phyloP scores from a whole-genome alignment of 2,888 invertebrate genomes.

The Orthosia cruda region DNA sequence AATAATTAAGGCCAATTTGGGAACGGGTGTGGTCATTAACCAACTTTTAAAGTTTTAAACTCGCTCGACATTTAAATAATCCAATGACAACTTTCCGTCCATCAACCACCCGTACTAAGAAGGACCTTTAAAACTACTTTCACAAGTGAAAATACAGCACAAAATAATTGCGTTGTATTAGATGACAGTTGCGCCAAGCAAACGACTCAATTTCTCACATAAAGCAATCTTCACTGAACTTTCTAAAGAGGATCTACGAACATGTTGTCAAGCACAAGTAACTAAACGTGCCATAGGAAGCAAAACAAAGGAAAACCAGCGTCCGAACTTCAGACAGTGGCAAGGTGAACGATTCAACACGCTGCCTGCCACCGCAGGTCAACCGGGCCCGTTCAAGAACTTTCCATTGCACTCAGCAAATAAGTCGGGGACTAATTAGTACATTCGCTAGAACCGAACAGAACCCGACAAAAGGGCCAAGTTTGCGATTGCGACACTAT shows the following conservation, averaged over 20 bases:
- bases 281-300: constrained; percentile 49
- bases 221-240: constrained; percentile 41
- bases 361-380: constrained; percentile 74
- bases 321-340: constrained; percentile 69
- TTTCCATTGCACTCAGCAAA: constrained; percentile 86
- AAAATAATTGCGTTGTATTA: constrained; percentile 38
- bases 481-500: constrained; percentile 84
- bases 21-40: constrained; percentile 29
- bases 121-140: constrained; percentile 1
- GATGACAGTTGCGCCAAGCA: constrained; percentile 14
- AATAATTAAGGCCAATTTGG: constrained; percentile 40
- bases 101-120: background rate
- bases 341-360: constrained; percentile 78
- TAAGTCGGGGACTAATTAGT: constrained; percentile 86
- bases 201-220: constrained; percentile 37
- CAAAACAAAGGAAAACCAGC: constrained; percentile 72
- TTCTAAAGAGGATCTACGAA: constrained; percentile 54
- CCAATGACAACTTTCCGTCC: constrained; percentile 21
- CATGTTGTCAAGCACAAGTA: constrained; percentile 44
- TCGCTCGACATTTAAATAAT: constrained; percentile 43
- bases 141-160: background rate
- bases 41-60: constrained; percentile 23
- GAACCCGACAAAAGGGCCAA: constrained; percentile 81
- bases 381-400: constrained; percentile 78
- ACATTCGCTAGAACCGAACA: constrained; percentile 81